phyloP scores from a whole-genome alignment of 2,797 vertebrate species.

The Myripristis murdjan region DNA sequence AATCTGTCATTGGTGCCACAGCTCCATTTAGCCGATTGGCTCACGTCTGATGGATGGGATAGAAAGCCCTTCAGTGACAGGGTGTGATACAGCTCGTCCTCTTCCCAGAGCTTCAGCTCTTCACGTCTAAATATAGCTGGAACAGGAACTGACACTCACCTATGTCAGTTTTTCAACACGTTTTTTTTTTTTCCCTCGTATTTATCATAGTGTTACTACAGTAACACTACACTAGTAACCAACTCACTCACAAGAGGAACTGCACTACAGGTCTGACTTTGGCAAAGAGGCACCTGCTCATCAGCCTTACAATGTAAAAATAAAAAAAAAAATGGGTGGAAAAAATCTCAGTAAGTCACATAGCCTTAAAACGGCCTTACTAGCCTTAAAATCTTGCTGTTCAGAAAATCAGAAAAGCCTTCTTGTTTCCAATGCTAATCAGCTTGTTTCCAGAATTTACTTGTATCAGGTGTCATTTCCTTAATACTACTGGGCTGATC shows the following conservation, averaged over 20 bases:
- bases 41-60: conserved; percentile 62
- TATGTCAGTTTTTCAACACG: conserved; percentile 30
- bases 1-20: conserved; percentile 70
- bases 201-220: neutral
- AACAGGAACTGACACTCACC: conserved; percentile 4
- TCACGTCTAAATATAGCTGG: conserved; percentile 37
- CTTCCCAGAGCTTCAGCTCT: conserved; percentile 36
- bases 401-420: no score
- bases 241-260: neutral
- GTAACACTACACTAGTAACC: neutral
- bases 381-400: no score
- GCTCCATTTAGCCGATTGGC: conserved; percentile 68
- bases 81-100: conserved; percentile 17
- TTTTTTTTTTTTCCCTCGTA: conserved; percentile 24
- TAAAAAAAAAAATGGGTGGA: no score
- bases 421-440: no score
- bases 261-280: neutral
- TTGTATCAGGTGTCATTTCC: no score
- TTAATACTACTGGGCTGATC: no score
- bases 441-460: no score
- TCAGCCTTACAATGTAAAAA: neutral
- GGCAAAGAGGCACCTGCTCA: neutral
- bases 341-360: no score
- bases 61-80: conserved; percentile 42
- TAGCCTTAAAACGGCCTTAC: no score